Conservation (phyloP, 30 jellyfish, hydroid and myxozoan species). For the Turritopsis dohrnii region DNA sequence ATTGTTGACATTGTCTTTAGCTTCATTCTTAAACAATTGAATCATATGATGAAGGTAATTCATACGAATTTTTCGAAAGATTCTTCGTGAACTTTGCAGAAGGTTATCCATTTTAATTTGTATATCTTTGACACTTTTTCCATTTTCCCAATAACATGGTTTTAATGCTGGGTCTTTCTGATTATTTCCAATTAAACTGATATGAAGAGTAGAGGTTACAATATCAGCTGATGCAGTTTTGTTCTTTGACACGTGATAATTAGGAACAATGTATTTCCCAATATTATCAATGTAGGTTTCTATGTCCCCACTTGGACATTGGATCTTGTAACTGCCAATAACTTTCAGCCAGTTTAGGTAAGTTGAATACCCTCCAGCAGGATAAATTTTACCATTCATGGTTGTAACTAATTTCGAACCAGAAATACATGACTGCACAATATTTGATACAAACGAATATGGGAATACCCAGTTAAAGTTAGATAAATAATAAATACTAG, state of each 20-base stretch:
- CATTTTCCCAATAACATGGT: no score
- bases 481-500: neutral
- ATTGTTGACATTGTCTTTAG: no score
- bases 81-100: neutral
- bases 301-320: no score
- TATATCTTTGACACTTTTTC: neutral
- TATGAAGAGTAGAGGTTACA: no score
- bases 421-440: constrained; percentile 1
- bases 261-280: neutral
- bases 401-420: constrained; percentile 10
- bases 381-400: no score
- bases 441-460: neutral
- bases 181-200: no score
- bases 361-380: no score
- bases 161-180: no score
- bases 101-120: neutral
- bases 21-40: no score
- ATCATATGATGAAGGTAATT: neutral
- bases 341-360: neutral
- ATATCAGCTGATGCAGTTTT: neutral
- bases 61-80: neutral
- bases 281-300: neutral
- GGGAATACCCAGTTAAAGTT: neutral
- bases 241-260: neutral
- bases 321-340: neutral